Evolutionary conservation across 2,797 vertebrate species (phyloP).

Genomic region (Sebastes vulpes): DNA sequence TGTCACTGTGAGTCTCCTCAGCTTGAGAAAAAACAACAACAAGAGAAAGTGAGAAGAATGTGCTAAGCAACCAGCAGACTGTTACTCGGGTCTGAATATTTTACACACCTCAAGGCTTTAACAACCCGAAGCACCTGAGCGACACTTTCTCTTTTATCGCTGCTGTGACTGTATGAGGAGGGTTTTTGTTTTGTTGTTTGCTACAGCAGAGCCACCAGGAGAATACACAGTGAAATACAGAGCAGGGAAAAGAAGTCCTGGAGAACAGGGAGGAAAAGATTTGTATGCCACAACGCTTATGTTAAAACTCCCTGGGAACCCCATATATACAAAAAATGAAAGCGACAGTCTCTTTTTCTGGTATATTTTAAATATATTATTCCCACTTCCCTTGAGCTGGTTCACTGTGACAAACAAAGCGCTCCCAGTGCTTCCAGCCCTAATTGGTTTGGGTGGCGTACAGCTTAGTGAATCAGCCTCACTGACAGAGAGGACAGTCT

Average conservation of each 20-base stretch:
- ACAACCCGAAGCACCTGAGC: background rate
- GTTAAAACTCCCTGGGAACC: background rate
- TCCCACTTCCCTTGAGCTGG: conserved; percentile 13
- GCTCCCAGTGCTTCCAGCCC: conserved; percentile 26
- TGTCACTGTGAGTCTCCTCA: background rate
- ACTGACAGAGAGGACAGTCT: conserved; percentile 33
- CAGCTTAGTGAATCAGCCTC: conserved; percentile 43
- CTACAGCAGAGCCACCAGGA: background rate
- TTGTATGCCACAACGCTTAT: background rate
- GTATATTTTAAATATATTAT: background rate
- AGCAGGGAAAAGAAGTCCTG: background rate
- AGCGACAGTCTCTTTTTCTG: background rate
- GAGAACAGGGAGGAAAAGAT: background rate
- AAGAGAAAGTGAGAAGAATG: background rate
- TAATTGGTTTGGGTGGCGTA: conserved; percentile 46
- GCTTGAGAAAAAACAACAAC: background rate
- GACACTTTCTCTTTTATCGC: conserved; percentile 1
- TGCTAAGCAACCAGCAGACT: background rate
- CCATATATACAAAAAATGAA: background rate
- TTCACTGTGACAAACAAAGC: conserved; percentile 38
- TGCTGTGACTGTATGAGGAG: background rate
- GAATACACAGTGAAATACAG: background rate
- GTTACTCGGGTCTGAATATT: conserved; percentile 9
- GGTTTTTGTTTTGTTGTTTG: conserved; percentile 3
- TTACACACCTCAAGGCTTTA: conserved; percentile 19